Base-by-base conservation (phyloP, 92 coral and sea anemone species). In the Siderastrea siderea region DNA sequence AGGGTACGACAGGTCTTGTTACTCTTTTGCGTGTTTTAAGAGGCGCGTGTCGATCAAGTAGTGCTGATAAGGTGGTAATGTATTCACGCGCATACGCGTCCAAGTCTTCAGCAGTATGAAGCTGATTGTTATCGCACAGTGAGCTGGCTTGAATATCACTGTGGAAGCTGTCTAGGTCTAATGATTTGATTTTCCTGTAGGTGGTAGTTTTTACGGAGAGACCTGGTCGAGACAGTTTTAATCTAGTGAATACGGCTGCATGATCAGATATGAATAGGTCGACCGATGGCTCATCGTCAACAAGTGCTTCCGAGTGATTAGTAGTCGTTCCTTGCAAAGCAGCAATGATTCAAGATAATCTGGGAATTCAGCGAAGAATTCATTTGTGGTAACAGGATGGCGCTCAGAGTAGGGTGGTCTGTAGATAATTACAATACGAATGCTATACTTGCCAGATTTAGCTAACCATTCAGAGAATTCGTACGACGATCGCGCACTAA, bases 201-300 rank as follows among this genome's bases (percentile, higher is more conserved):
- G 83, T 77, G 73, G 83, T 72, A 47, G 72, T 73, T 76, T 91
- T 91, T 16, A 68, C 75, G 64, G 82, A 71, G 68, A 83, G 79
- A 63, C 52, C 61, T 19, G 90, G 79, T 75, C 86, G 80, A 71
- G 82, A 74, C 51, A 88, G 51, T 75, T 6, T 19, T 47, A 86
- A 26, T 5, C 84, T 66, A 70, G 54, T 5, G 61, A 83, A 54
- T 12, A 91, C 70, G 15, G 91, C 91, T 57, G 86, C 89, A 54
- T 87, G 89, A 71, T 91, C 94, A 46, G 91, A 87, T 60, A 91
- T 87, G 44, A 54, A 87, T 15, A 50, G 91, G n/a, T 77, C 89
- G 9, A 77, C 75, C 43, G 47, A 5, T 57, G 94, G 86, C 78
- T 70, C 57, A 14, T 75, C 69, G 3, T 44, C 68, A 61, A 85